Evolutionary conservation across 1,140 invertebrate genomes (phyloP).

Genomic region (Paramacrobiotus metropolitanus): DNA sequence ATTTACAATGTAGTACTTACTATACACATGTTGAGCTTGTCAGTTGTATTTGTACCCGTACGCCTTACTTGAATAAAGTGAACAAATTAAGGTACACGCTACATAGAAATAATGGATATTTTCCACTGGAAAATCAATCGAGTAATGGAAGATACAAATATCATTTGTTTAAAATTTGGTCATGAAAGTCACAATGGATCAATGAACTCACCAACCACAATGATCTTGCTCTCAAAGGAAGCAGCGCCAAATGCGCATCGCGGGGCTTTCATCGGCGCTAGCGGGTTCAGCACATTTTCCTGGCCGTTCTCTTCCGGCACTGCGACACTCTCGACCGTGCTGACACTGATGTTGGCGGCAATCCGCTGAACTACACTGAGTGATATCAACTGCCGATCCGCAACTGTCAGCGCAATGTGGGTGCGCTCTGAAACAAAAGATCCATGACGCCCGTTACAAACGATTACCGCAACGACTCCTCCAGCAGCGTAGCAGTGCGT

Average conservation of each 20-base stretch:
- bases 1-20: too few relatives aligned
- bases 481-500: constrained; percentile 7
- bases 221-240: constrained; percentile 36
- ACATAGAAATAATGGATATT: too few relatives aligned
- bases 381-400: constrained; percentile 34
- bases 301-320: constrained; percentile 10
- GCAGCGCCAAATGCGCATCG: constrained; percentile 49
- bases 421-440: constrained; percentile 29
- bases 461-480: too few relatives aligned
- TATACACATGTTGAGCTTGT: too few relatives aligned
- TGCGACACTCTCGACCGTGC: not conserved
- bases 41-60: too few relatives aligned
- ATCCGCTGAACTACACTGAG: constrained; percentile 37
- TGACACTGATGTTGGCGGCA: constrained; percentile 24
- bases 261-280: constrained; percentile 39
- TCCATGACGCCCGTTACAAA: constrained; percentile 8
- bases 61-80: too few relatives aligned
- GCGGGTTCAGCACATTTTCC: constrained; percentile 12
- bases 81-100: too few relatives aligned
- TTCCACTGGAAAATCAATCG: too few relatives aligned
- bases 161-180: too few relatives aligned
- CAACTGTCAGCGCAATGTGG: constrained; percentile 37
- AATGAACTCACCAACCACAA: constrained; percentile 35
- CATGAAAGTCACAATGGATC: constrained; percentile 1
- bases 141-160: too few relatives aligned